Evolutionary conservation across 1,140 invertebrate species (phyloP).

Genomic region (Latrodectus geometricus): DNA sequence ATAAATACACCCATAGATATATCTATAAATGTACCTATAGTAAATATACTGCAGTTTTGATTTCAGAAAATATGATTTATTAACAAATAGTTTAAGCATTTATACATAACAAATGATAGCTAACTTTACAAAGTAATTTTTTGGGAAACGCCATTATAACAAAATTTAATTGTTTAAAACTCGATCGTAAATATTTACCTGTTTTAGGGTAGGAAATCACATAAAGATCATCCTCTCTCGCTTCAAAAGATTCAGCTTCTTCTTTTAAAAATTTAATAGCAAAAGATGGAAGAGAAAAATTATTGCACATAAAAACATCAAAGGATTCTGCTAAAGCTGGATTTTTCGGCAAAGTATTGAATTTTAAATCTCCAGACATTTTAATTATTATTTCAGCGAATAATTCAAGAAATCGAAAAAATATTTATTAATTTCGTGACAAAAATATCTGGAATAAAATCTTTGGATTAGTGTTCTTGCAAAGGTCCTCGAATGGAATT

Average conservation of each 20-base stretch:
- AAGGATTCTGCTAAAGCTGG: constrained; percentile 36
- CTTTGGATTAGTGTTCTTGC: too few relatives aligned
- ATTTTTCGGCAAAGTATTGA: constrained; percentile 36
- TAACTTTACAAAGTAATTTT: neutral
- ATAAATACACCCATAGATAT: too few relatives aligned
- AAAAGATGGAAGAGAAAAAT: constrained; percentile 49
- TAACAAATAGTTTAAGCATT: too few relatives aligned
- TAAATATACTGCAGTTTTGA: too few relatives aligned
- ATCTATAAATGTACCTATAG: too few relatives aligned
- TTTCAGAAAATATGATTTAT: too few relatives aligned
- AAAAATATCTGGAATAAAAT: too few relatives aligned
- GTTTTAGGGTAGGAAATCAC: constrained; percentile 61
- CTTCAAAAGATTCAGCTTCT: constrained; percentile 36
- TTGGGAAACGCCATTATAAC: neutral
- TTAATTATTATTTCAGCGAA: neutral
- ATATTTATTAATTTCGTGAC: too few relatives aligned
- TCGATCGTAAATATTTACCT: constrained; percentile 15
- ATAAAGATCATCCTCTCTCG: constrained; percentile 55
- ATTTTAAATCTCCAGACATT: constrained; percentile 19
- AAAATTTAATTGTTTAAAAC: neutral
- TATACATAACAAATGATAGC: too few relatives aligned
- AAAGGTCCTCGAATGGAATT: too few relatives aligned
- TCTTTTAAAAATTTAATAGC: constrained; percentile 50
- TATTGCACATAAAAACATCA: constrained; percentile 57
- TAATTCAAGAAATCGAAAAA: too few relatives aligned